Evolutionary conservation across 2,797 vertebrate genomes (phyloP).

Genomic region (Spea hammondii): DNA sequence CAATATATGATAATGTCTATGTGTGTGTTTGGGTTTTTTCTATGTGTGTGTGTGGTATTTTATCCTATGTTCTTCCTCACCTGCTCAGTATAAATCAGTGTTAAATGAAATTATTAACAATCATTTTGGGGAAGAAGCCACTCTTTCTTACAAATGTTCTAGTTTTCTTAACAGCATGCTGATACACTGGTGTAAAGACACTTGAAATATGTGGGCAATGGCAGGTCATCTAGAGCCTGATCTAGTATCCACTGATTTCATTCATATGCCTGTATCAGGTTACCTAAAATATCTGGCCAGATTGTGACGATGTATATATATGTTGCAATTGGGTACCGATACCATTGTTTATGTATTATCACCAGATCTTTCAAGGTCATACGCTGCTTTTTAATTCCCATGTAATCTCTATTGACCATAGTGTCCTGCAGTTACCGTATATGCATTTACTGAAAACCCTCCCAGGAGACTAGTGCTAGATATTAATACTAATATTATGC

Average conservation of each 20-base stretch:
- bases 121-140: too few relatives aligned
- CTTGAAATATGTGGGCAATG: background rate
- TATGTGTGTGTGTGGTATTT: too few relatives aligned
- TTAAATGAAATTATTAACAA: too few relatives aligned
- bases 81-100: too few relatives aligned
- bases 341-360: background rate
- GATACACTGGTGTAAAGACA: background rate
- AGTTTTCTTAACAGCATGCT: background rate
- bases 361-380: slow-evolving; percentile 37
- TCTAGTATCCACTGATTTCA: background rate
- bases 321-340: background rate
- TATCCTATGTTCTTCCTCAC: too few relatives aligned
- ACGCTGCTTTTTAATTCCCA: background rate
- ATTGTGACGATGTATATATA: background rate
- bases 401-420: background rate
- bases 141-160: too few relatives aligned
- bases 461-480: background rate
- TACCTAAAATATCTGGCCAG: background rate
- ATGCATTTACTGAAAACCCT: background rate
- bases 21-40: too few relatives aligned
- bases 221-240: background rate
- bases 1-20: too few relatives aligned
- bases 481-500: background rate
- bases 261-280: background rate
- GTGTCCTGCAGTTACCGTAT: background rate